These are phyloP conservation scores for Drosophila trapezifrons DNA, from an alignment of 1,140 invertebrate species.

Conservation along the genomic window DNA sequence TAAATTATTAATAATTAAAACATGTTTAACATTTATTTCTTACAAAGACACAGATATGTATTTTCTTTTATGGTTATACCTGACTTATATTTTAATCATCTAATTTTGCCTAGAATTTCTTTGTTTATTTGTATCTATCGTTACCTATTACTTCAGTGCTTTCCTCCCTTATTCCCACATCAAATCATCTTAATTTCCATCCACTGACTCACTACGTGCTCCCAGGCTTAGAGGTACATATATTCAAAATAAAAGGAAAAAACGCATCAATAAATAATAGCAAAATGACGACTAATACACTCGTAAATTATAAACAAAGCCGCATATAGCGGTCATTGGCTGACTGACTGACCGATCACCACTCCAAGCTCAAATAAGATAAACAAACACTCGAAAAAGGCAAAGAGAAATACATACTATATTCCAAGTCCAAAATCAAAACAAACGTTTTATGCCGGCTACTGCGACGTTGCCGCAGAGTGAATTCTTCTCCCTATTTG, in stretches of 20 bases:
- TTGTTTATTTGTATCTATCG: no score
- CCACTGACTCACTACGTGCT: not conserved
- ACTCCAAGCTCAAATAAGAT: conserved; percentile 22
- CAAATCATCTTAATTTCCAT: conserved; percentile 18
- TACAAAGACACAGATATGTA: no score
- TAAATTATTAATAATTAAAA: no score
- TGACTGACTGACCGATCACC: conserved; percentile 17
- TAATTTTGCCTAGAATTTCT: no score
- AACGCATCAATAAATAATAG: conserved; percentile 7
- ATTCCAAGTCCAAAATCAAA: conserved; percentile 24
- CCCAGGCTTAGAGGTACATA: not conserved
- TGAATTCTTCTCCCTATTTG: conserved; percentile 19
- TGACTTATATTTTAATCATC: no score
- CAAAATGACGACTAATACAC: conserved; percentile 30
- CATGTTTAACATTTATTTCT: no score
- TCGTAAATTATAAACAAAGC: conserved; percentile 32
- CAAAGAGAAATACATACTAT: conserved; percentile 2
- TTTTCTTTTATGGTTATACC: no score
- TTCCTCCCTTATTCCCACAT: not conserved
- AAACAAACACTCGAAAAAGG: conserved; percentile 26
- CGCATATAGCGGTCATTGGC: conserved; percentile 50
- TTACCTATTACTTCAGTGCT: not conserved
- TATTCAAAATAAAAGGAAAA: not conserved
- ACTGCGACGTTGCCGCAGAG: conserved; percentile 25
- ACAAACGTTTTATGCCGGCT: conserved; percentile 40